phyloP scores from a whole-genome alignment of 2,888 invertebrate genomes.

The Drosophila borealis region DNA sequence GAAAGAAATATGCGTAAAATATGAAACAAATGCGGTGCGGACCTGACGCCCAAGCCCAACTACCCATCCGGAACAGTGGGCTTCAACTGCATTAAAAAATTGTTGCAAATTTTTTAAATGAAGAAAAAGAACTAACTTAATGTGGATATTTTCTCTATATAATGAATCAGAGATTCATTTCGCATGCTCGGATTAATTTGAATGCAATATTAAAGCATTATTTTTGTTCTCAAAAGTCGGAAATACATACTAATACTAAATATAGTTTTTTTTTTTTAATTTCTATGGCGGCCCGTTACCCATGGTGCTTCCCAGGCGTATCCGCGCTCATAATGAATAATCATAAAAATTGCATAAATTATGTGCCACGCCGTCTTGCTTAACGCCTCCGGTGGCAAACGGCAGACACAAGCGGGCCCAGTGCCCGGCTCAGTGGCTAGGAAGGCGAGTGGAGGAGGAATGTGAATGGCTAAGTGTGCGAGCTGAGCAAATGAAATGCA shows the following conservation, averaged over 20 bases:
- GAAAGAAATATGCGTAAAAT: conserved; percentile 59
- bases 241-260: not conserved
- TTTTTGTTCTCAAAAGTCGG: too few relatives aligned
- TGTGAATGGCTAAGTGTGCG: conserved; percentile 31
- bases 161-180: too few relatives aligned
- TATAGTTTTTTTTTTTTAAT: conserved; percentile 3
- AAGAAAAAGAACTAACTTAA: too few relatives aligned
- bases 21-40: conserved; percentile 65
- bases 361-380: conserved; percentile 76
- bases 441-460: not conserved
- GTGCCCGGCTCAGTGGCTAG: not conserved
- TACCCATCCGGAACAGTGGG: conserved; percentile 47
- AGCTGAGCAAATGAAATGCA: conserved; percentile 76
- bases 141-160: too few relatives aligned
- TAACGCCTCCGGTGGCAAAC: conserved; percentile 68
- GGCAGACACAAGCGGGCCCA: conserved; percentile 39
- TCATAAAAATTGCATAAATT: conserved; percentile 81
- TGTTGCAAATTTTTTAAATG: too few relatives aligned
- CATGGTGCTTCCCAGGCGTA: conserved; percentile 38
- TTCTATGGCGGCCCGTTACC: conserved; percentile 2
- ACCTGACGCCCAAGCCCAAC: conserved; percentile 40
- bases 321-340: conserved; percentile 75
- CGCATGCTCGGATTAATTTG: too few relatives aligned
- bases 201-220: too few relatives aligned
- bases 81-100: not conserved